Evolutionary conservation across 2,888 invertebrate genomes (phyloP).

Genomic region (Agrotis segetum): DNA sequence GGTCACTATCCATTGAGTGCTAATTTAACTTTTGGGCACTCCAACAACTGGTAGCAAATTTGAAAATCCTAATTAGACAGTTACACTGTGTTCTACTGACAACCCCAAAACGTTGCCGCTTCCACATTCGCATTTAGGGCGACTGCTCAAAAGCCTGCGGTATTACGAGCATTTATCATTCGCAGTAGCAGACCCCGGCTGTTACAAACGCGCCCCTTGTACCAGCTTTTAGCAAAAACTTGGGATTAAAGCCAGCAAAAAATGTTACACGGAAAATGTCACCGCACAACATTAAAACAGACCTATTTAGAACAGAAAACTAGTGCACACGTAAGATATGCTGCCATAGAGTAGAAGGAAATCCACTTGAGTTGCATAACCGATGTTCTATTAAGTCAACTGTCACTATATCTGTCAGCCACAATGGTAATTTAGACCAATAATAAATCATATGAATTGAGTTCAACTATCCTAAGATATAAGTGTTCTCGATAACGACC

Average conservation of each 20-base stretch:
- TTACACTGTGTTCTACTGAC: not conserved
- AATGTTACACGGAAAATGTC: constrained; percentile 53
- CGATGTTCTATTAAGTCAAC: constrained; percentile 63
- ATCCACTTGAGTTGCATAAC: constrained; percentile 57
- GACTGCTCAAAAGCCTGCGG: constrained; percentile 23
- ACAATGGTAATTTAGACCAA: constrained; percentile 42
- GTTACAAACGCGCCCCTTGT: constrained; percentile 49
- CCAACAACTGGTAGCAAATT: not conserved
- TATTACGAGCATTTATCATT: constrained; percentile 55
- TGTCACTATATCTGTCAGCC: constrained; percentile 60
- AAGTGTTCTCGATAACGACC: constrained; percentile 59
- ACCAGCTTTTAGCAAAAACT: constrained; percentile 44
- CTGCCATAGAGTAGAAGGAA: constrained; percentile 11
- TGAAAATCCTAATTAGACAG: not conserved
- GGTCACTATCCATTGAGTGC: constrained; percentile 6
- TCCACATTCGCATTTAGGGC: constrained; percentile 31
- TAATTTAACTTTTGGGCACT: not conserved
- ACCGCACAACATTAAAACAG: constrained; percentile 47
- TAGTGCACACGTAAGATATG: constrained; percentile 39
- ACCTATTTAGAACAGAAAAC: constrained; percentile 38
- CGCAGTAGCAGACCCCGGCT: constrained; percentile 24
- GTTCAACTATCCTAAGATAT: constrained; percentile 55
- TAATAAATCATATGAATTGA: constrained; percentile 62
- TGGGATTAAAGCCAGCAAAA: constrained; percentile 48
- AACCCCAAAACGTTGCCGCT: not conserved